phyloP scores from a whole-genome alignment of 2,797 vertebrate genomes.

The Heliangelus exortis region DNA sequence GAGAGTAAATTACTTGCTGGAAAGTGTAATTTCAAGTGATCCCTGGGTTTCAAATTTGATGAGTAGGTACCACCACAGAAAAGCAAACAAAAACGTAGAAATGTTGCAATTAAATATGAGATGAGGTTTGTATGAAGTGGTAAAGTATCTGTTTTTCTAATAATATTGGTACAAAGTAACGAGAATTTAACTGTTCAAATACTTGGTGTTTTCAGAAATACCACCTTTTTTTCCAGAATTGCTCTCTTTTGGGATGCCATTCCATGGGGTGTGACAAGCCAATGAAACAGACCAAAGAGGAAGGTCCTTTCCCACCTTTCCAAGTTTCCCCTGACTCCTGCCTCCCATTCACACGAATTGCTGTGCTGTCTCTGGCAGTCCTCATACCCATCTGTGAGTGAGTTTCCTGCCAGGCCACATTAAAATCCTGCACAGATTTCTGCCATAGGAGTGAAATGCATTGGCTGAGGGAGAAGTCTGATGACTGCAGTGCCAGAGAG shows the following conservation, averaged over 20 bases:
- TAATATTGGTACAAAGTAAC: background rate
- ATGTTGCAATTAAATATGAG: background rate
- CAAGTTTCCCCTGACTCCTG: background rate
- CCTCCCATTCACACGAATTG: background rate
- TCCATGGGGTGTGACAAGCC: background rate
- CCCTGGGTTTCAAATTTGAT: background rate
- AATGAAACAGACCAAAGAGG: background rate
- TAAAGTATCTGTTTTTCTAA: background rate
- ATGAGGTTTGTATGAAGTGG: background rate
- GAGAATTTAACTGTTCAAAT: background rate
- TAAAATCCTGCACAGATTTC: conserved; percentile 21
- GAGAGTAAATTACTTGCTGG: background rate
- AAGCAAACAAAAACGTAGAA: background rate
- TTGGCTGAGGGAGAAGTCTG: background rate
- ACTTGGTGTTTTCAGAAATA: background rate
- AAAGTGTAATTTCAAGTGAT: background rate
- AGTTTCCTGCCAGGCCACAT: conserved; percentile 31
- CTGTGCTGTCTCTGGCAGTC: conserved; percentile 9
- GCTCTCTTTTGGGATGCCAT: background rate
- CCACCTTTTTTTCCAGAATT: background rate
- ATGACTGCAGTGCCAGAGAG: background rate
- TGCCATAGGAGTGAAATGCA: background rate
- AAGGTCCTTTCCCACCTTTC: background rate
- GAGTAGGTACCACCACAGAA: background rate
- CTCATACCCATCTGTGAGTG: conserved; percentile 25